Percentiles rank a stretch among this genome's conserved stretches.
These are phyloP conservation scores for Dromiciops gliroides DNA, from an alignment of 2,113 vertebrate genomes.

Conservation along the genomic window DNA sequence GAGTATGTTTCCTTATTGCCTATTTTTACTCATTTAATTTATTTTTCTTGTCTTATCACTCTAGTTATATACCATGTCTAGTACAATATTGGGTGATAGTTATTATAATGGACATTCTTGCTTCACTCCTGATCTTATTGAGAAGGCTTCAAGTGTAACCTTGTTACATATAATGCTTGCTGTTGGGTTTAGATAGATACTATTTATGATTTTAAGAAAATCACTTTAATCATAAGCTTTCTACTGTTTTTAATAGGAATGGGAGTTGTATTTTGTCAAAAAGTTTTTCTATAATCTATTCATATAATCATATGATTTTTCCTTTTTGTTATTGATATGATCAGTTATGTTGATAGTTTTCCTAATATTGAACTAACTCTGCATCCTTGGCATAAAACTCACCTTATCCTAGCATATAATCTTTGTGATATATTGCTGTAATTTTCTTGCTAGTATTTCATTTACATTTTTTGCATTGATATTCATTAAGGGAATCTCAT, in stretches of 20 bases:
- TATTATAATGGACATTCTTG: not conserved
- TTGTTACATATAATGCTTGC: not conserved
- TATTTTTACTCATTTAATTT: not conserved
- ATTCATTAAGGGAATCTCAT: not conserved
- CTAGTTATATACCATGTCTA: not conserved
- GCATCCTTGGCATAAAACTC: not conserved
- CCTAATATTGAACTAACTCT: not conserved
- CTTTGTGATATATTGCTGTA: not conserved
- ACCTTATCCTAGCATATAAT: not conserved
- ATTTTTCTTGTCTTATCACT: not conserved
- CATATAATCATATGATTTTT: not conserved
- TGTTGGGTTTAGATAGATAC: not conserved
- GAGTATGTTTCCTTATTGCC: not conserved
- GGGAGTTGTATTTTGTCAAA: not conserved
- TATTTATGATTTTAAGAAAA: not conserved
- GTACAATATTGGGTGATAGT: not conserved
- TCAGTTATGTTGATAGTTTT: not conserved
- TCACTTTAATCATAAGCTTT: not conserved
- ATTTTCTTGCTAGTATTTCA: not conserved
- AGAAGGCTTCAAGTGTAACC: not conserved
- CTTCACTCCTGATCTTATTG: not conserved
- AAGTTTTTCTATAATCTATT: not conserved
- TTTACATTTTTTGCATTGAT: not conserved
- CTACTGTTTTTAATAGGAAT: not conserved
- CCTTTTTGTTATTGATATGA: not conserved